Evolutionary conservation across 2,888 invertebrate genomes (phyloP), one percentile per base, ranked within the genome.

Genomic region (Neoitamus cyanurus): DNA sequence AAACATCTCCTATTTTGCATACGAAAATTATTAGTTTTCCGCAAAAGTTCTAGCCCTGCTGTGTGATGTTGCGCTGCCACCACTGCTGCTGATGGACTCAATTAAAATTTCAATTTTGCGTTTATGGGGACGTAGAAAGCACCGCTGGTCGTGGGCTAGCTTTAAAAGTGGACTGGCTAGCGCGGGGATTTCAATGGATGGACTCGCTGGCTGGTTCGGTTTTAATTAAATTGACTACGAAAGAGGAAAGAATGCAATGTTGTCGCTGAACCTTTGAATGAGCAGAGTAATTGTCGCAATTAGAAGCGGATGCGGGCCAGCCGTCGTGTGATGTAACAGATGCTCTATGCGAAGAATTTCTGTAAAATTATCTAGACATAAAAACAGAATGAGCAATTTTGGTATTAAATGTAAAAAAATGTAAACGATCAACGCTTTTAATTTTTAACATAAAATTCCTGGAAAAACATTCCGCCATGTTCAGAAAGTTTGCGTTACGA

Each of bases 221-320:
- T 78, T 78, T 78, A 78, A 78, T 78, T 78, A 78, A 78, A 78
- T 75, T 31, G 78, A 78, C 78, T 31, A 48, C 31, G 78, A 78
- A 37, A 78, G 78, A 48, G 28, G 48, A 78, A 78, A 78, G 75
- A 78, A 78, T 78, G 78, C 78, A 48, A 78, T 78, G 58, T 58
- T 78, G 78, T 78, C 78, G 58, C 46, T 48, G 78, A 78, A 78
- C 46, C 31, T 20, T 48, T 78, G 78, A 58, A 78, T 15, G 30
- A 58, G n/a, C n/a, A 15, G 78, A 83, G 68, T 83, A 83, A 83
- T 83, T 83, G 70, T 72, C 36, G 36, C 83, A 83, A 83, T 83
- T 83, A 83, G 46, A 69, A 83, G 31, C 83, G 83, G 83, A 83
- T 83, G 83, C 72, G 83, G 83, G 83, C 72, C 28, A 83, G 72